Base-by-base conservation (phyloP, 2,797 vertebrate genomes). In the Calcarius lapponicus region DNA sequence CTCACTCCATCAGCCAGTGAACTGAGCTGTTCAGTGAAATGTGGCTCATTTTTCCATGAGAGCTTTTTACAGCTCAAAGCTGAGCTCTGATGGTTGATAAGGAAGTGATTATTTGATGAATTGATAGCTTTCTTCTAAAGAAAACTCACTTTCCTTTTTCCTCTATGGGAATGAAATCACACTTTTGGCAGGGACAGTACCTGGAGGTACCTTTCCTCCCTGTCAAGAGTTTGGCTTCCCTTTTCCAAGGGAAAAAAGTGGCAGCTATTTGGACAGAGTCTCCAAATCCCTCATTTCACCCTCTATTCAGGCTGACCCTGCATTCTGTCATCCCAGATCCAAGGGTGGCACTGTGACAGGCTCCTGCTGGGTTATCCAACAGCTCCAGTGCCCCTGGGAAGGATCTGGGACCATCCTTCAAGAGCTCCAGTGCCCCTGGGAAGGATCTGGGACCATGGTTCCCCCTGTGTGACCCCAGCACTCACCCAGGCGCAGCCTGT, bases 401-500 rank as follows among this genome's bases (percentile, higher is more conserved):
- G 10, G 3, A 0, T 51, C 42, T 45, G 61, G 54, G 57, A 13
- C 7, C 20, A 13, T 45, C 72, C 3, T 48, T 53, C 10, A 9
- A 48, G 24, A 48, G 47, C 47, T 48, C 47, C 47, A 25, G 24
- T 48, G 24, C 2, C 47, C 21, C 24, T 14, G 47, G 47, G 47
- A 48, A 8, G 13, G 3, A 10, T 26, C 42, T 45, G 61, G 60
- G 57, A 9, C 6, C 18, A 11, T 45, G 72, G 3, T 45, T 53
- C 7, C 42, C 34, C 25, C 21, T 12, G 4, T 31, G 3, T 11
- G 19, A 11, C 4, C 8, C 13, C 7, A 32, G 2, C 85, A 80
- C 98, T 97, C 95, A 99, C 99, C 99, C 61, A 99, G 98, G 82
- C 98, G 98, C 73, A 99, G 98, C 28, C 99, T 98, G 91, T 99